Conservation (phyloP, 2,797 vertebrate species). For the Bradypus variegatus region DNA sequence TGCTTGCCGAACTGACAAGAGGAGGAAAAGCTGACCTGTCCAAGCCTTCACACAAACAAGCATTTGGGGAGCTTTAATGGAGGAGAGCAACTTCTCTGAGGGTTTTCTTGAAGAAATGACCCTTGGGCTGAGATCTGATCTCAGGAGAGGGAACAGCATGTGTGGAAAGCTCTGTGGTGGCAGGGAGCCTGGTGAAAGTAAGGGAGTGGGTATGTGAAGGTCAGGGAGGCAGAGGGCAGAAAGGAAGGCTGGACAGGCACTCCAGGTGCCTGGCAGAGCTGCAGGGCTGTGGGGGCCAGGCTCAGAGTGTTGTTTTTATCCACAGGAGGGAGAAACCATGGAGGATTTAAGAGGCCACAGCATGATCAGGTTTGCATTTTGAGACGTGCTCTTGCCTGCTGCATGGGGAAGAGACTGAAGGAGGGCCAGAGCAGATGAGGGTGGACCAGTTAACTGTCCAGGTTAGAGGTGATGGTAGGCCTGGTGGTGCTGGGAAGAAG, state of each 20-base stretch:
- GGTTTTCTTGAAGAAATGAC: neutral
- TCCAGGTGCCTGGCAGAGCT: neutral
- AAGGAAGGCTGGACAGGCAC: neutral
- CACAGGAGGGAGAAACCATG: neutral
- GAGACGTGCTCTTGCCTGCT: neutral
- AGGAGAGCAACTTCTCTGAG: neutral
- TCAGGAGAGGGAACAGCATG: neutral
- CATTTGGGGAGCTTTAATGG: neutral
- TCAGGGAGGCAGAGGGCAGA: neutral
- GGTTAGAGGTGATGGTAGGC: neutral
- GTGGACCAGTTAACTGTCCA: neutral
- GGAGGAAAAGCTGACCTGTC: neutral
- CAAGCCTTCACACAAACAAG: neutral
- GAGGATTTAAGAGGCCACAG: neutral
- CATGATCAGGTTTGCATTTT: neutral
- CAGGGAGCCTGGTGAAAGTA: neutral
- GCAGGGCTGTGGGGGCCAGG: neutral
- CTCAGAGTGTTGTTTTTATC: neutral
- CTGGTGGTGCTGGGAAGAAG: neutral
- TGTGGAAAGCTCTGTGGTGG: neutral
- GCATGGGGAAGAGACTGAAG: neutral
- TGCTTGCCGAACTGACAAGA: fast-evolving
- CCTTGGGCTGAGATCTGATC: neutral
- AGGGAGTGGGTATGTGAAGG: neutral
- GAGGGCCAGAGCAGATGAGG: fast-evolving